These are phyloP conservation scores for Dromaius novaehollandiae DNA, from an alignment of 2,113 vertebrate species.

Conservation along the genomic window DNA sequence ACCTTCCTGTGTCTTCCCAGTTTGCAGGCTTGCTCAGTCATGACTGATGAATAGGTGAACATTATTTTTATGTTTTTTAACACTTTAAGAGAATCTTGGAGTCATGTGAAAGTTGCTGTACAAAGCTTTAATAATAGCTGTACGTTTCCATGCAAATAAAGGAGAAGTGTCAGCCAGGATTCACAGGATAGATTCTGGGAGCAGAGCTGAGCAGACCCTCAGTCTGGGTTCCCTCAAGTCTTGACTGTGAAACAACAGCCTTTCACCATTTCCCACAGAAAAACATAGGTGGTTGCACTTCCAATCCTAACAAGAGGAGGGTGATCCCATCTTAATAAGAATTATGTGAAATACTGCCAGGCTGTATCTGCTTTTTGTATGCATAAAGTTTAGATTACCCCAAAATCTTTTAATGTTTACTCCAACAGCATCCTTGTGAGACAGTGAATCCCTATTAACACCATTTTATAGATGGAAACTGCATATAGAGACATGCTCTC, in stretches of 20 bases:
- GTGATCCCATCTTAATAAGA: not conserved
- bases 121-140: not conserved
- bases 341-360: not conserved
- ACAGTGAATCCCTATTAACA: not conserved
- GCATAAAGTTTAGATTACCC: not conserved
- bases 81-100: not conserved
- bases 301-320: not conserved
- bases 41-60: accelerated
- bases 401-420: not conserved
- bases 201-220: not conserved
- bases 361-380: not conserved
- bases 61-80: not conserved
- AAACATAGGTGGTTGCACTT: not conserved
- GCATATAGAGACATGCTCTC: not conserved
- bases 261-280: not conserved
- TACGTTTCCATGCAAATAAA: not conserved
- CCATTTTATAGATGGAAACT: not conserved
- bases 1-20: not conserved
- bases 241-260: not conserved
- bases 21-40: not conserved
- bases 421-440: not conserved
- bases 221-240: not conserved
- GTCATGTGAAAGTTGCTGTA: not conserved
- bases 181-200: not conserved
- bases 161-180: not conserved